phyloP scores from a whole-genome alignment of 2,888 invertebrate species.

The Vesta saturnalis region DNA sequence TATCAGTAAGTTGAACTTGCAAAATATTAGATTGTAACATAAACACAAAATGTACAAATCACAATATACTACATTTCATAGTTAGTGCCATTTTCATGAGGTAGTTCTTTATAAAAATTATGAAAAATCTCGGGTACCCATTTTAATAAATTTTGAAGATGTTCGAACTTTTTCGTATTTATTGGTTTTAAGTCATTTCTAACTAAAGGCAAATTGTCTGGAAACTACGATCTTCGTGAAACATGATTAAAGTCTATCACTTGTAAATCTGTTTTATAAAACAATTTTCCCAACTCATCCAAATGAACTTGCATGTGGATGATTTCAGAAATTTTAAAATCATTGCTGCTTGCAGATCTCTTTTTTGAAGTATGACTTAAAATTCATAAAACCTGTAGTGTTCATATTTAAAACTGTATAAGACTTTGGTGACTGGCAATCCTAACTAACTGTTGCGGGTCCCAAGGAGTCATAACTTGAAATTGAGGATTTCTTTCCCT shows the following conservation, averaged over 20 bases:
- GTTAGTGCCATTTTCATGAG: not conserved
- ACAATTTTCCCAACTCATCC: not conserved
- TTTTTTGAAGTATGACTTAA: not conserved
- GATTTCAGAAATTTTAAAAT: not conserved
- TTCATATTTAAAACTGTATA: not conserved
- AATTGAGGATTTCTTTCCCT: not conserved
- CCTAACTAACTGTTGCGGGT: not conserved
- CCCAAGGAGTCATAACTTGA: not conserved
- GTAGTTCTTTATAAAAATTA: not conserved
- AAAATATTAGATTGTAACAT: no score
- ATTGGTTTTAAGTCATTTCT: not conserved
- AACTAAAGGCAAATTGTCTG: not conserved
- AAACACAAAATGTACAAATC: no score
- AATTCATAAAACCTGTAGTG: not conserved
- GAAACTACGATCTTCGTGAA: not conserved
- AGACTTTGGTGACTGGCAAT: not conserved
- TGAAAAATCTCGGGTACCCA: not conserved
- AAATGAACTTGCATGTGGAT: not conserved
- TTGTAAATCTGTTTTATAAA: not conserved
- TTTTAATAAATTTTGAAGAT: not conserved
- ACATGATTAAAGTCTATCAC: not conserved
- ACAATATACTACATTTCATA: no score
- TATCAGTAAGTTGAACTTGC: no score
- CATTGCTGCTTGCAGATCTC: not conserved
- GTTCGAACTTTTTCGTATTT: not conserved